Percentiles rank a stretch among this genome's conserved stretches.
Conservation (phyloP, 1,140 invertebrate species). For the Hypothenemus hampei region DNA sequence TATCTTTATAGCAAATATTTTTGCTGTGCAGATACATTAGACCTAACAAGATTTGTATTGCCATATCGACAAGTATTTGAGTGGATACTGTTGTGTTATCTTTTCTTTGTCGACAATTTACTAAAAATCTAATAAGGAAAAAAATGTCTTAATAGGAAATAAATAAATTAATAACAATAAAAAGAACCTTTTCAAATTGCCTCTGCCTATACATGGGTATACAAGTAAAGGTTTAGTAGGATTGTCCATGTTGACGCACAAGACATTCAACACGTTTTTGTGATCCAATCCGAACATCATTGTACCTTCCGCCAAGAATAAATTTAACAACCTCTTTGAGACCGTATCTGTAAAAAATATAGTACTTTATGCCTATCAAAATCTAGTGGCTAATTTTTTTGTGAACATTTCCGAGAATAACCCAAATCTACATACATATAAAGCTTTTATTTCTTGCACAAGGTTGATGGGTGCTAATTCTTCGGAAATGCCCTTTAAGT, state of each 20-base stretch:
- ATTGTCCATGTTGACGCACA: conserved; percentile 74
- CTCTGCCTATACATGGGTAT: conserved; percentile 73
- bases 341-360: conserved; percentile 66
- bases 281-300: conserved; percentile 77
- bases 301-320: conserved; percentile 78
- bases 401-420: too few relatives aligned
- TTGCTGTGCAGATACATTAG: conserved; percentile 86
- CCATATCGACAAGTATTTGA: conserved; percentile 85
- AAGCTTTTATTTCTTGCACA: conserved; percentile 5
- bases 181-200: conserved; percentile 81
- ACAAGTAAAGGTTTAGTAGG: conserved; percentile 70
- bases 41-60: conserved; percentile 80
- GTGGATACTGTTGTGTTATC: conserved; percentile 59
- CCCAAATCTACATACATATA: conserved; percentile 11
- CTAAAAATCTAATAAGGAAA: conserved; percentile 64
- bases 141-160: too few relatives aligned
- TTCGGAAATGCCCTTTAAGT: conserved; percentile 10
- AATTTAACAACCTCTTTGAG: conserved; percentile 72
- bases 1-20: conserved; percentile 82
- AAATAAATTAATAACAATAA: too few relatives aligned
- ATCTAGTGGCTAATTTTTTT: background rate
- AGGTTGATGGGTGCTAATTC: conserved; percentile 21
- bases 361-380: conserved; percentile 19
- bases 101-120: conserved; percentile 57
- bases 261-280: conserved; percentile 74